Base-by-base conservation (phyloP, 2,797 vertebrate species). In the Coluber constrictor region DNA sequence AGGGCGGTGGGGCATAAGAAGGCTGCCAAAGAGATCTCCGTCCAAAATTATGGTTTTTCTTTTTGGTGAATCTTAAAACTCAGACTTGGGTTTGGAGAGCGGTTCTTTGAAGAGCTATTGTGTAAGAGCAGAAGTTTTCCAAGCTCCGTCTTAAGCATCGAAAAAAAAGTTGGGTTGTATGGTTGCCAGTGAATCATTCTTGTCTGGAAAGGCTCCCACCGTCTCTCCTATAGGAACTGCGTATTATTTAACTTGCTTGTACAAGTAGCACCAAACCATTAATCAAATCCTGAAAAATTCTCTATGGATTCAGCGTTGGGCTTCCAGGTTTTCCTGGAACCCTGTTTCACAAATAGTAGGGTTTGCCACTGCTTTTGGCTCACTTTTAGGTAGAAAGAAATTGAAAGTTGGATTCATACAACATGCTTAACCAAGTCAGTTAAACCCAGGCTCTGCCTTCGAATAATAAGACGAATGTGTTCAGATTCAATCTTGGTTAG, bases 121-220 rank as follows among this genome's bases (percentile, higher is more conserved):
- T 89, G 43, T 92, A 94, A 94, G 51, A 37, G 86, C 70, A 89
- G 89, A 27, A 86, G 37, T 89, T 89, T 94, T 92, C 92, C 90
- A 87, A 74, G 90, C 59, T 60, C 37, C 3, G 16, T 89, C 29
- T n/a, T 88, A 57, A 51, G 32, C 70, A 20, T 92, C 86, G 87
- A 56, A 86, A 29, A 90, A 37, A 66, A 83, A 37, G n/a, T 20
- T 66, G 90, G 93, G 92, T 94, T 92, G 66, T 89, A 92, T 5
- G 59, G 51, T 91, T 94, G 92, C 91, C 89, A 89, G 0, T 92
- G 89, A 94, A 90, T 94, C 90, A 94, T 83, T 54, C 20, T 89
- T 83, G 59, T 90, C 93, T 92, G 90, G 93, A 90, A 3, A n/a
- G 37, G 29, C 56, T 94, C 86, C 88, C 32, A 56, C 3, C 54